Percentiles rank a stretch among this genome's conserved stretches.
These are phyloP conservation scores for Phalacrocorax aristotelis DNA, from an alignment of 2,113 vertebrate species.

Conservation along the genomic window DNA sequence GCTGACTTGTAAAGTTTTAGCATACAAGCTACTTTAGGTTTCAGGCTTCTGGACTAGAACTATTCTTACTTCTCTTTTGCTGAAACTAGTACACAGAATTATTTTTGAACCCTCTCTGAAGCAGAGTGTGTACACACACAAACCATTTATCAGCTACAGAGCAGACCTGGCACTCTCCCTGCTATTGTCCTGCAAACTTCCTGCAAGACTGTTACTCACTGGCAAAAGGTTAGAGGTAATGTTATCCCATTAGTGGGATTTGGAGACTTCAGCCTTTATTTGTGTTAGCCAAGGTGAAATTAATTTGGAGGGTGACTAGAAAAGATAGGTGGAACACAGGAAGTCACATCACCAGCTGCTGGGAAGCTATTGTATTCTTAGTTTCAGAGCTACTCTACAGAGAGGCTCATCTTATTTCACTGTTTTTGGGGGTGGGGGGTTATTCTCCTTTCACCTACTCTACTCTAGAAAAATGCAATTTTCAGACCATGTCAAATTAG, in stretches of 20 bases:
- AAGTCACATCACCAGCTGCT: slow-evolving; percentile 35
- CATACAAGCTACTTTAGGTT: neutral
- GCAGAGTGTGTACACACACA: neutral
- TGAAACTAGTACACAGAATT: neutral
- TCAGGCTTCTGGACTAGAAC: neutral
- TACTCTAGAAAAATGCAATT: neutral
- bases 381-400: neutral
- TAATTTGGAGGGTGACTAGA: neutral
- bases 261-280: slow-evolving; percentile 28
- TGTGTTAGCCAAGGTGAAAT: slow-evolving; percentile 41
- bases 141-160: neutral
- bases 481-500: neutral
- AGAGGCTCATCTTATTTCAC: neutral
- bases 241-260: slow-evolving; percentile 24
- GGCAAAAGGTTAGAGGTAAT: slow-evolving; percentile 25
- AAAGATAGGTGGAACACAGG: slow-evolving; percentile 38
- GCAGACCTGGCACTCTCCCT: slow-evolving; percentile 11
- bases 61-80: neutral
- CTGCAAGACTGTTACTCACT: slow-evolving; percentile 30
- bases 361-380: neutral
- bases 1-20: neutral
- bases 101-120: neutral
- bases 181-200: slow-evolving; percentile 53
- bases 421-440: neutral
- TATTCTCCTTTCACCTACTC: neutral